Base-by-base conservation (phyloP, 2,113 vertebrate species). In the Tichodroma muraria region DNA sequence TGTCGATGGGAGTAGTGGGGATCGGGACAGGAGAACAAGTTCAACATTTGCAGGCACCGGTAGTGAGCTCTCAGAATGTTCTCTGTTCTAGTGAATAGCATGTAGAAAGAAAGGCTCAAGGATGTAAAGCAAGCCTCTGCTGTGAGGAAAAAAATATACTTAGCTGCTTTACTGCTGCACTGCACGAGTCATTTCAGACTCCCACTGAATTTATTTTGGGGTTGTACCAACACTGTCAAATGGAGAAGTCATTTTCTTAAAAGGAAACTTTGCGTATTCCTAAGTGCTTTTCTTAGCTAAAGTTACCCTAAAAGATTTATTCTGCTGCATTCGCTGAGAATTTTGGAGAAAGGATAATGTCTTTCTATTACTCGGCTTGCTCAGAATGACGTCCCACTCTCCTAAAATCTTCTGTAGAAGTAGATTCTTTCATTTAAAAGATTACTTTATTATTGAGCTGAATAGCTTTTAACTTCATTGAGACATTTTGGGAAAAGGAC, bases 131-230 rank as follows among this genome's bases (percentile, higher is more conserved):
- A 95, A 95, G 57, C 79, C 91, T 95, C 61, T 96, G 53, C 70
- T 93, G 72, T 52, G 82, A 94, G 80, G 73, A 54, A 88, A 93
- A 95, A 95, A 96, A 96, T 94, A 92, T 88, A 50, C 90, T 90
- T 90, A 95, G 93, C 69, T 93, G 78, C 57, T 91, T 90, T 60
- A 44, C 79, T 94, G 92, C 76, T 96, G 80, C 65, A 66, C 90
- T 94, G 89, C 91, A 95, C 82, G 92, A 96, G 91, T 95, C 95
- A 92, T 88, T 91, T 96, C 75, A 80, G 89, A 92, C 96, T 94
- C 88, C 81, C 84, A 90, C 91, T 91, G 92, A 93, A 97, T 97
- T 96, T 97, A 97, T 97, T 96, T 97, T 85, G 95, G 83, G 95
- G 65, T 95, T 85, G 83, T 91, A 92, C 90, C 95, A 97, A 93